Percentiles rank a stretch among this genome's conserved stretches.
phyloP scores from a whole-genome alignment of 2,113 vertebrate species.

The Coracopsis vasa region DNA sequence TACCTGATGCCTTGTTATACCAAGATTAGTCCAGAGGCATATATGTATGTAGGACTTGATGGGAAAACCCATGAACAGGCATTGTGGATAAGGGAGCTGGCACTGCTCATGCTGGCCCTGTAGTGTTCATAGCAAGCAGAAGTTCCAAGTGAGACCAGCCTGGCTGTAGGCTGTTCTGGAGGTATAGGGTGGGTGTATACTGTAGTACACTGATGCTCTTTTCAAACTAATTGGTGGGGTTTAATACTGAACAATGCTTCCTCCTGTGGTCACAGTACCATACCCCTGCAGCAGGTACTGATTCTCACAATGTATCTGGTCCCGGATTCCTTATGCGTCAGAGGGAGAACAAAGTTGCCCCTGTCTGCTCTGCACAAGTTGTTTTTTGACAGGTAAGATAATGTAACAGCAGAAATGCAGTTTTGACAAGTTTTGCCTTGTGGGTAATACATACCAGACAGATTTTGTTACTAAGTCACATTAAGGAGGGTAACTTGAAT shows the following conservation, averaged over 20 bases:
- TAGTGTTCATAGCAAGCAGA: slow-evolving; percentile 4
- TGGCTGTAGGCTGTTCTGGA: slow-evolving; percentile 3
- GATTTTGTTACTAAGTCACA: not conserved
- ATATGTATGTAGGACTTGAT: not conserved
- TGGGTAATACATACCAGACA: not conserved
- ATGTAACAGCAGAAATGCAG: not conserved
- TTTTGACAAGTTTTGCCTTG: not conserved
- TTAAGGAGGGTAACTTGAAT: not conserved
- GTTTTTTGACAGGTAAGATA: not conserved
- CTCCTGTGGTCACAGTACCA: accelerated
- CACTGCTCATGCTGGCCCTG: not conserved
- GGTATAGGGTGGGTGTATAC: not conserved
- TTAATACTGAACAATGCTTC: not conserved
- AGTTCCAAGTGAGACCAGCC: not conserved
- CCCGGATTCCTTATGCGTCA: not conserved
- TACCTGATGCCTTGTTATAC: not conserved
- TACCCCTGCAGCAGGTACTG: not conserved
- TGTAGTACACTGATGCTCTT: accelerated
- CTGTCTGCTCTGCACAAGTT: not conserved
- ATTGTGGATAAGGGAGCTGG: not conserved
- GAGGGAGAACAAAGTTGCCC: not conserved
- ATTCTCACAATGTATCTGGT: accelerated
- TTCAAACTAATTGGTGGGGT: not conserved
- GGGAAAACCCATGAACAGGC: not conserved
- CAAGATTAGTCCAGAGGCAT: not conserved